Base-by-base conservation (phyloP, 2,888 invertebrate genomes). In the Diploptera punctata region DNA sequence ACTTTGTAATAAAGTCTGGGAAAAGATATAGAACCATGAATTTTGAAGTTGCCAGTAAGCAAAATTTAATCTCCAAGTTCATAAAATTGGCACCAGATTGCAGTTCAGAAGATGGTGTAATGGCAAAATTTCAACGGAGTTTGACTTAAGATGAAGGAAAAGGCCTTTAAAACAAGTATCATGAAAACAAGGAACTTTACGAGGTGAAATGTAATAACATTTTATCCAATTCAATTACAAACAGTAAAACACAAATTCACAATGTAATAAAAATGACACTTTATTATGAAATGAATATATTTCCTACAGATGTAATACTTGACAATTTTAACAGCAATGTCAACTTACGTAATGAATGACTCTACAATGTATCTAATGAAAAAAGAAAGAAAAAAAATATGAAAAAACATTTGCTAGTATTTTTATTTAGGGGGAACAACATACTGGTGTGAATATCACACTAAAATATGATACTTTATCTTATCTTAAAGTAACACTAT, bases 271-370 rank as follows among this genome's bases (percentile, higher is more conserved):
- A 44, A 65, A 65, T 65, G 24, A 65, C 44, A 65, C 16, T 65
- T 65, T 44, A 65, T 44, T 60, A 43, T 57, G 57, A 68, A 68
- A 60, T 44, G 54, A 68, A 54, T 68, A 24, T 54, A 52, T 60
- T 43, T 68, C 9, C 43, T 68, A 68, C 68, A 60, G 18, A 60
- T 52, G 43, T 57, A 68, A 10, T 57, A 57, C 67, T 67, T 21
- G 38, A 29, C 54, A 57, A 65, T 44, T 47, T 57, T 26, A 65
- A 65, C 65, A 65, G 44, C 24, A 44, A 38, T 47, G 24, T 43
- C 13, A 57, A 44, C 24, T 49, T 21, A 29, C 21, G 26, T 43
- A 24, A 57, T 54, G 54, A 57, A 52, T 60, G 68, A 43, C 57
- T n/a, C 29, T 57, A 57, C 38, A 18, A 19, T 18, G n/a, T n/a